Conservation (phyloP, 2,797 vertebrate species). For the Chrosomus eos region DNA sequence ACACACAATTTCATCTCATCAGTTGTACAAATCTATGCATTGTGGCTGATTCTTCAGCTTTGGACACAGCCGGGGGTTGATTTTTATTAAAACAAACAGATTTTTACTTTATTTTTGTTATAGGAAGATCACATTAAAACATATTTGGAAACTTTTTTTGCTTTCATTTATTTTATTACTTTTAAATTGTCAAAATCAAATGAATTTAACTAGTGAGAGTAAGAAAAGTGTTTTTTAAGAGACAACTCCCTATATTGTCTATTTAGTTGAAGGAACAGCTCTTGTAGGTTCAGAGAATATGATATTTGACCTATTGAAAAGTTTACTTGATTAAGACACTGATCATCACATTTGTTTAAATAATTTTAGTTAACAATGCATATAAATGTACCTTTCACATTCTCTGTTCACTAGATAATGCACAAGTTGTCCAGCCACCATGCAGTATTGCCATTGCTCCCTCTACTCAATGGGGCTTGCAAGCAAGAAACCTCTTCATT, state of each 20-base stretch:
- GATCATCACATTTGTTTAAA: neutral
- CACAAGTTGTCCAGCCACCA: neutral
- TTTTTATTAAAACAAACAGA: neutral
- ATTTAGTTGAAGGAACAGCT: neutral
- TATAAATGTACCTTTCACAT: neutral
- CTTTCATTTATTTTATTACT: neutral
- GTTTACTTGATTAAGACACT: neutral
- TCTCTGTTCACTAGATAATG: conserved; percentile 42
- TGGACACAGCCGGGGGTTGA: neutral
- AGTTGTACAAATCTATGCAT: neutral
- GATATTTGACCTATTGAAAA: neutral
- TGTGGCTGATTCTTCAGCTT: neutral
- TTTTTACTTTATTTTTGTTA: neutral
- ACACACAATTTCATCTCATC: neutral
- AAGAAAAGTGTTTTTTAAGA: neutral
- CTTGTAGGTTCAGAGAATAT: neutral
- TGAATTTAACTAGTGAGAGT: neutral
- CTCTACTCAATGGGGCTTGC: conserved; percentile 58
- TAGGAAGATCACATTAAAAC: neutral
- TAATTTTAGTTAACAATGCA: neutral
- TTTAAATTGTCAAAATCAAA: neutral
- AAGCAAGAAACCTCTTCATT: conserved; percentile 78
- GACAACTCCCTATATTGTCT: neutral
- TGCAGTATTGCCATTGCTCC: conserved; percentile 26
- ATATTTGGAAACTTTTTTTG: neutral